Conservation (phyloP, 1,140 invertebrate genomes). For the Diorhabda sublineata region DNA sequence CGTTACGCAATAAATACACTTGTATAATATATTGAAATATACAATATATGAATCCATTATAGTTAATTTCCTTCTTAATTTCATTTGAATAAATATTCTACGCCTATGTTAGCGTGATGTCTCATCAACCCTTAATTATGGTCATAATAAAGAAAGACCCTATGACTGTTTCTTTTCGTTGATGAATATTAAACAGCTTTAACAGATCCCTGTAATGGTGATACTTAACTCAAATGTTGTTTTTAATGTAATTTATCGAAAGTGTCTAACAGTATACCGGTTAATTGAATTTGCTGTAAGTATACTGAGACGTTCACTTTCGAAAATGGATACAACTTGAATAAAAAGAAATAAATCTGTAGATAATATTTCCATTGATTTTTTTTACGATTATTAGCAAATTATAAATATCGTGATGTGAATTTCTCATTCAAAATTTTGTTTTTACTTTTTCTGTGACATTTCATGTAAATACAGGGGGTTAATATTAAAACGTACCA, state of each 20-base stretch:
- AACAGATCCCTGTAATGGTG: neutral
- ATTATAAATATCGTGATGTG: neutral
- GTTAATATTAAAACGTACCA: too few relatives aligned
- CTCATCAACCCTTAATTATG: too few relatives aligned
- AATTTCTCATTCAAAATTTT: neutral
- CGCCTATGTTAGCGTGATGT: too few relatives aligned
- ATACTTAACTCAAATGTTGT: neutral
- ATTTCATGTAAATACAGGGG: too few relatives aligned
- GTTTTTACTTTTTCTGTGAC: neutral
- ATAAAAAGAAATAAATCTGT: neutral
- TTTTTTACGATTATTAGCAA: neutral
- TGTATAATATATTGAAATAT: too few relatives aligned
- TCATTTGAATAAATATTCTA: too few relatives aligned
- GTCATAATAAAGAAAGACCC: neutral
- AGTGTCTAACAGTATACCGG: neutral
- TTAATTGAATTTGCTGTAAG: neutral
- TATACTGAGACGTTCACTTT: too few relatives aligned
- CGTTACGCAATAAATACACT: too few relatives aligned
- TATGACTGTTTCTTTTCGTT: slow-evolving; percentile 1
- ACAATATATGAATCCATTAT: too few relatives aligned
- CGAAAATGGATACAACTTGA: neutral
- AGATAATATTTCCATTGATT: neutral
- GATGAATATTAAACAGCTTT: slow-evolving; percentile 1
- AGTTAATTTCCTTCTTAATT: too few relatives aligned
- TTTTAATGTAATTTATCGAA: slow-evolving; percentile 1